phyloP scores from a whole-genome alignment of 92 coral and sea anemone genomes.

The Zoanthus sociatus region DNA sequence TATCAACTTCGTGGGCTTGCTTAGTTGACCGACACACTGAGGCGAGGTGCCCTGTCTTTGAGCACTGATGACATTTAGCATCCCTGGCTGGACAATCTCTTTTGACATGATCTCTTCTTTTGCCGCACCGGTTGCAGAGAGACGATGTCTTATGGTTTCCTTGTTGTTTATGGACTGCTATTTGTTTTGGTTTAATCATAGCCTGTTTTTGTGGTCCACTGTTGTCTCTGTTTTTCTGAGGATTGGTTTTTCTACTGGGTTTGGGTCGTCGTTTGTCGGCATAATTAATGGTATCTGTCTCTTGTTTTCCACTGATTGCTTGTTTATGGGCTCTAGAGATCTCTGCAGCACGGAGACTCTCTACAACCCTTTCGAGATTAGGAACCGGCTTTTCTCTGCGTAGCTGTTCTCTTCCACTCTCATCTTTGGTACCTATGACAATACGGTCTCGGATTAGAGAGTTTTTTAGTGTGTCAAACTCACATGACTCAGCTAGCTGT shows the following conservation, averaged over 20 bases:
- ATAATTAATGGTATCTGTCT: neutral
- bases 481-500: slow-evolving; percentile 53
- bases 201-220: slow-evolving; percentile 2
- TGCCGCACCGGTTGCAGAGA: slow-evolving; percentile 3
- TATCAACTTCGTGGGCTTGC: slow-evolving; percentile 11
- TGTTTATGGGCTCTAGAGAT: slow-evolving; percentile 14
- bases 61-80: slow-evolving; percentile 14
- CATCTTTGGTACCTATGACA: slow-evolving; percentile 56
- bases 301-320: slow-evolving; percentile 17
- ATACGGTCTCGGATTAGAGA: slow-evolving; percentile 52
- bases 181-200: neutral
- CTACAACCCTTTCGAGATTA: slow-evolving; percentile 36
- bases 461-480: slow-evolving; percentile 46
- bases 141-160: slow-evolving; percentile 15
- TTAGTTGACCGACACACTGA: slow-evolving; percentile 23
- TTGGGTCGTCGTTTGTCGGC: neutral
- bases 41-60: slow-evolving; percentile 22
- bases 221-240: slow-evolving; percentile 6
- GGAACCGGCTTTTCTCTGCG: slow-evolving; percentile 46
- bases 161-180: neutral
- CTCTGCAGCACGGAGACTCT: slow-evolving; percentile 8
- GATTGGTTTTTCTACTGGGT: neutral
- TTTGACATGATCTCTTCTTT: slow-evolving; percentile 22
- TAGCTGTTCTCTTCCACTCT: slow-evolving; percentile 51
- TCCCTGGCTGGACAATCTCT: slow-evolving; percentile 22